These are phyloP conservation scores for Gymnoscopelus braueri DNA, from an alignment of 2,797 vertebrate species.

Conservation along the genomic window DNA sequence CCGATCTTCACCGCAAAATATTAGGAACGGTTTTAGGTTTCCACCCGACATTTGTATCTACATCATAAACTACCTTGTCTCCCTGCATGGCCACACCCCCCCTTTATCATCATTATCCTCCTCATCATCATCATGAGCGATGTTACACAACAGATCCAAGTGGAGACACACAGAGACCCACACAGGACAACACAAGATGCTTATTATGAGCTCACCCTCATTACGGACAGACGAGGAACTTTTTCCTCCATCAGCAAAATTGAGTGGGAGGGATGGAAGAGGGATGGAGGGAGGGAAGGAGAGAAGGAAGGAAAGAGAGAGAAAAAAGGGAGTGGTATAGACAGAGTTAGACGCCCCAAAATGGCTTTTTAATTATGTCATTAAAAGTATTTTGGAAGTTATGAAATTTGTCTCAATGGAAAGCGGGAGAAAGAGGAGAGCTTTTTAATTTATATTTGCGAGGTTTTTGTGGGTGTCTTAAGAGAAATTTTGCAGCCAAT, in stretches of 20 bases:
- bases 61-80: conserved; percentile 26
- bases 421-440: conserved; percentile 51
- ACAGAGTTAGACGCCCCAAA: conserved; percentile 50
- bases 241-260: conserved; percentile 48
- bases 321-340: conserved; percentile 29
- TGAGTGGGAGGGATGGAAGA: conserved; percentile 12
- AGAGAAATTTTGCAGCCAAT: conserved; percentile 9
- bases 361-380: conserved; percentile 83
- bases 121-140: too few species aligned
- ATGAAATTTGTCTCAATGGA: conserved; percentile 75
- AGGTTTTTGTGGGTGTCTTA: not conserved
- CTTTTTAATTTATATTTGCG: conserved; percentile 3
- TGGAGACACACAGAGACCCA: conserved; percentile 19
- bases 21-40: too few species aligned
- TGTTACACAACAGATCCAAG: not conserved
- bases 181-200: conserved; percentile 41
- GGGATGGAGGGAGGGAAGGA: conserved; percentile 12
- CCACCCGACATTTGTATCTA: not conserved
- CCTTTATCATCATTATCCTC: too few species aligned
- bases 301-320: conserved; percentile 16
- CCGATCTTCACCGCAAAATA: too few species aligned
- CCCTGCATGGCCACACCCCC: conserved; percentile 22
- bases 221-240: conserved; percentile 71
- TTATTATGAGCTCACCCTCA: conserved; percentile 72
- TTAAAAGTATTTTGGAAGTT: conserved; percentile 78